Percentiles rank a stretch among this genome's conserved stretches.
Conservation (phyloP, 2,888 invertebrate genomes). For the Bruchidius siliquastri region DNA sequence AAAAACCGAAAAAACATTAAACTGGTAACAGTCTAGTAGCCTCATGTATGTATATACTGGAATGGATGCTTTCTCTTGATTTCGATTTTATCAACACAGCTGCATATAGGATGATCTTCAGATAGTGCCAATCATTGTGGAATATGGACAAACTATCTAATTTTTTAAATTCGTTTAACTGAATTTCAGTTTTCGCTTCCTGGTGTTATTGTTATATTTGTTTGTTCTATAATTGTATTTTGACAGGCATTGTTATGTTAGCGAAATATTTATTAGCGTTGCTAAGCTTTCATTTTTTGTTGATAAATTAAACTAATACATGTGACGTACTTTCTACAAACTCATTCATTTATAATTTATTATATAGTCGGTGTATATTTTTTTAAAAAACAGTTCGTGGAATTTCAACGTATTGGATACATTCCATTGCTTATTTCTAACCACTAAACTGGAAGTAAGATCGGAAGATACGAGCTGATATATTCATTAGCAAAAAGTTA, state of each 20-base stretch:
- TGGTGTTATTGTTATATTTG: background rate
- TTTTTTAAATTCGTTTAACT: background rate
- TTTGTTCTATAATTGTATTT: background rate
- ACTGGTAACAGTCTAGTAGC: background rate
- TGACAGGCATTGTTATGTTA: background rate
- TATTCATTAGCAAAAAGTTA: conserved; percentile 4
- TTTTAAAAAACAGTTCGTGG: conserved; percentile 4
- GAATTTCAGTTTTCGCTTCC: background rate
- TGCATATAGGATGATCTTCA: too few relatives aligned
- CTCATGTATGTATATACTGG: background rate
- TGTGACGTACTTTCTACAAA: background rate
- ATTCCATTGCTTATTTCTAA: conserved; percentile 4
- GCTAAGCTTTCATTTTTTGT: background rate
- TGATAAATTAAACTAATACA: background rate
- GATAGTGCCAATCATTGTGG: background rate
- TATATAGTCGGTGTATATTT: conserved; percentile 1
- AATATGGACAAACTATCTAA: background rate
- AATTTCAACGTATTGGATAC: conserved; percentile 3
- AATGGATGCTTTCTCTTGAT: background rate
- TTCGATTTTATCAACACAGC: background rate
- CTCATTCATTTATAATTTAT: conserved; percentile 1
- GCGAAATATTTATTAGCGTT: background rate
- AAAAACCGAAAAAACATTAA: conserved; percentile 17
- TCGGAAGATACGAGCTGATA: background rate
- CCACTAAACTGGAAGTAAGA: background rate